Percentiles rank a stretch among this genome's conserved stretches.
Evolutionary conservation across 2,888 invertebrate genomes (phyloP).

Genomic region (Zootermopsis nevadensis): DNA sequence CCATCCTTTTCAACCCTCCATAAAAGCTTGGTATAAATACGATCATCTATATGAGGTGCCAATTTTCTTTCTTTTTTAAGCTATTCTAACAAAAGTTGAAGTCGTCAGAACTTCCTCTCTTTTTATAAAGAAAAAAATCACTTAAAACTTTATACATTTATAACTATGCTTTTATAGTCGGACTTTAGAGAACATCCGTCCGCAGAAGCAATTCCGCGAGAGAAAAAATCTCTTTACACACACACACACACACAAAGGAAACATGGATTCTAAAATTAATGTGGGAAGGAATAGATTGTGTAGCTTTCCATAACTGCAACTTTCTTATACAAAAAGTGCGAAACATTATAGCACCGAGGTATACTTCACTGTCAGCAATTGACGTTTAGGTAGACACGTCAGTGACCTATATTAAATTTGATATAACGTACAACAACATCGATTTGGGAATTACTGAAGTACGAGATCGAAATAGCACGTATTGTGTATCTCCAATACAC

Average conservation of each 20-base stretch:
- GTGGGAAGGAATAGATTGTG: background rate
- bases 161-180: constrained; percentile 48
- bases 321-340: background rate
- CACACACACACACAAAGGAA: too few relatives aligned
- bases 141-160: constrained; percentile 51
- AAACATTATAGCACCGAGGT: background rate
- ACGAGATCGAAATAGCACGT: too few relatives aligned
- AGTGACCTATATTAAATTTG: background rate
- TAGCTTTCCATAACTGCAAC: constrained; percentile 26
- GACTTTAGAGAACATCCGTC: constrained; percentile 44
- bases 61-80: constrained; percentile 37
- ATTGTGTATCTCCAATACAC: too few relatives aligned
- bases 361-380: background rate
- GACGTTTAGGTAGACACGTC: background rate
- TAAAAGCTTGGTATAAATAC: background rate
- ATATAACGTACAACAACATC: background rate
- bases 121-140: constrained; percentile 45
- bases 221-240: constrained; percentile 45
- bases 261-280: constrained; percentile 1
- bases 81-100: constrained; percentile 43
- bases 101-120: constrained; percentile 44
- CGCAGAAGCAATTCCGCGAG: constrained; percentile 42
- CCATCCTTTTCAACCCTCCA: background rate
- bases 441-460: too few relatives aligned
- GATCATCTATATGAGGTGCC: constrained; percentile 13